Conservation (phyloP, 2,797 vertebrate genomes). For the Atherinosoma microstoma region DNA sequence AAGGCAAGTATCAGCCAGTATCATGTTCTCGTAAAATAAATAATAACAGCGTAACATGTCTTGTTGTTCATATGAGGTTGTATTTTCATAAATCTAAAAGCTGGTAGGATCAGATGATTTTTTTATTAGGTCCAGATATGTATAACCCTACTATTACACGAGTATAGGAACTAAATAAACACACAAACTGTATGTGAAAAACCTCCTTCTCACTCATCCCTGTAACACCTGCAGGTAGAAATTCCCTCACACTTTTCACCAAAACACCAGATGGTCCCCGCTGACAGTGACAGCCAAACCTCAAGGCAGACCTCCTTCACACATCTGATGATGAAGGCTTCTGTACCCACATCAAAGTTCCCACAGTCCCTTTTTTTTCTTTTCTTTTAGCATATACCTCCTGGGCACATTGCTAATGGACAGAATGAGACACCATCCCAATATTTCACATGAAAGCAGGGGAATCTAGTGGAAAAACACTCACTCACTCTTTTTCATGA, state of each 20-base stretch:
- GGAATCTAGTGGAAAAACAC: conserved; percentile 60
- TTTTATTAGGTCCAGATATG: not conserved
- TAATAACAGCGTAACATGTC: not conserved
- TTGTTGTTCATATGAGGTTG: not conserved
- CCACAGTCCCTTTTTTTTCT: not conserved
- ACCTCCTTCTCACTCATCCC: not conserved
- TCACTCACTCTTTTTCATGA: conserved; percentile 53
- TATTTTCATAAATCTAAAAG: not conserved
- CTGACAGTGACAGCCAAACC: conserved; percentile 64
- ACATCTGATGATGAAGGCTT: conserved; percentile 71
- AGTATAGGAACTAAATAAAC: not conserved
- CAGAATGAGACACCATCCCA: conserved; percentile 67
- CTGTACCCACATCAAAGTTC: conserved; percentile 56
- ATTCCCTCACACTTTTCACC: conserved; percentile 51
- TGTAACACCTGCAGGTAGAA: conserved; percentile 41
- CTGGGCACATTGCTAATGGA: conserved; percentile 68
- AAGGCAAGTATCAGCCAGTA: too few species aligned
- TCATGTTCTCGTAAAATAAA: too few species aligned
- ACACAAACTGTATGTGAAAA: not conserved
- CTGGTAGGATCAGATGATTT: too few species aligned
- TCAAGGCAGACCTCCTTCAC: conserved; percentile 63
- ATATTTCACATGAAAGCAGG: conserved; percentile 61
- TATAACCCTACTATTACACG: not conserved
- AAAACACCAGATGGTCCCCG: conserved; percentile 76
- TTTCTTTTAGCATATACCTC: conserved; percentile 50